phyloP scores from a whole-genome alignment of 2,888 invertebrate species.

The Apotomis betuletana region DNA sequence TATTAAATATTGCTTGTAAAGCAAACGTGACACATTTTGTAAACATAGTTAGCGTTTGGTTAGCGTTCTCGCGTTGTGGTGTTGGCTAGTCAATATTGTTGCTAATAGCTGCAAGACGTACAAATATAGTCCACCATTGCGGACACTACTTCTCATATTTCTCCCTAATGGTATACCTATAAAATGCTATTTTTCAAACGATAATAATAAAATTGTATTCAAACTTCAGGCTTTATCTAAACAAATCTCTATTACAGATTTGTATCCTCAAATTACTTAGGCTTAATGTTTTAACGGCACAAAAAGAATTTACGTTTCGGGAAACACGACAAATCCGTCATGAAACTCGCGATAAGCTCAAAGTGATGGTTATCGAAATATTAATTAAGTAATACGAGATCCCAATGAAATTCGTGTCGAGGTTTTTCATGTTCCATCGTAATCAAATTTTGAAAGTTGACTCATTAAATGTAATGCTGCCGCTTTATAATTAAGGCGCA shows the following conservation, averaged over 20 bases:
- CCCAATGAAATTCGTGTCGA: background rate
- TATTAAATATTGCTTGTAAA: conserved; percentile 56
- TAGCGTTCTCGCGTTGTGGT: conserved; percentile 47
- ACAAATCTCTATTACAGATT: conserved; percentile 16
- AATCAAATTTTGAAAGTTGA: conserved; percentile 1
- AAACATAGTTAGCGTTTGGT: conserved; percentile 70
- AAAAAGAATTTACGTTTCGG: conserved; percentile 8
- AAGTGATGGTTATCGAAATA: conserved; percentile 10
- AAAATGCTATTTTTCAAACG: background rate
- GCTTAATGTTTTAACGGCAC: background rate
- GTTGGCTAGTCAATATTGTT: conserved; percentile 32
- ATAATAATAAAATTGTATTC: background rate
- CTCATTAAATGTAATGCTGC: conserved; percentile 1
- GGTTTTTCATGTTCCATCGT: background rate
- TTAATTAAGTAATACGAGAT: background rate
- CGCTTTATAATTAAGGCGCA: conserved; percentile 18
- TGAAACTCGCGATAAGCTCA: conserved; percentile 9
- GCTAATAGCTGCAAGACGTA: conserved; percentile 25
- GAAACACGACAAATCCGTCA: conserved; percentile 3
- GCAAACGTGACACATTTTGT: conserved; percentile 72
- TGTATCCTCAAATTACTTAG: conserved; percentile 1
- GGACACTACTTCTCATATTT: background rate
- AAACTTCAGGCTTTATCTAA: conserved; percentile 13
- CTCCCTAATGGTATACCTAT: background rate
- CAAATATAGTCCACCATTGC: conserved; percentile 1